Conservation (phyloP, 2,888 invertebrate species). For the Eutolmus rufibarbis region DNA sequence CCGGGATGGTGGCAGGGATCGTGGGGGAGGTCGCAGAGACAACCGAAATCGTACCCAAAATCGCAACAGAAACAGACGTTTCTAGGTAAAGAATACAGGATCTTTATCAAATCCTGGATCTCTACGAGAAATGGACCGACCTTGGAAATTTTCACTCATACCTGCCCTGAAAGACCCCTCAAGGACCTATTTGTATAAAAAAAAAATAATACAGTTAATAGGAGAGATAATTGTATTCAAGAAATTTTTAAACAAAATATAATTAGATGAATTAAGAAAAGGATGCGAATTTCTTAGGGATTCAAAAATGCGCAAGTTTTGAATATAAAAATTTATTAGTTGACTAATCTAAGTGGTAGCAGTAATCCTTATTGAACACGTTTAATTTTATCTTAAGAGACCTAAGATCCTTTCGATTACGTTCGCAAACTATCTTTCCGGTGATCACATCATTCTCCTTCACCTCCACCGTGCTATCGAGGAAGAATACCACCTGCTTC, state of each 20-base stretch:
- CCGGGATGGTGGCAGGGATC: background rate
- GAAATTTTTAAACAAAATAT: background rate
- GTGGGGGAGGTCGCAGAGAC: constrained; percentile 36
- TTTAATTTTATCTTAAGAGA: constrained; percentile 76
- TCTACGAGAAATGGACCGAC: background rate
- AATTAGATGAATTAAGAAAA: background rate
- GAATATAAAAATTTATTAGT: background rate
- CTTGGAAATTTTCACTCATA: background rate
- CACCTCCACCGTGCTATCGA: constrained; percentile 76
- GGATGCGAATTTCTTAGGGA: background rate
- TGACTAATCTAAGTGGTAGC: constrained; percentile 70
- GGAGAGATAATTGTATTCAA: background rate
- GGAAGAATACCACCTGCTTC: constrained; percentile 83
- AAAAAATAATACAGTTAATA: background rate
- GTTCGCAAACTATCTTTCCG: constrained; percentile 77
- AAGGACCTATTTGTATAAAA: background rate
- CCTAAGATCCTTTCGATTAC: constrained; percentile 77
- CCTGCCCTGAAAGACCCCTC: background rate
- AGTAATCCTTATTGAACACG: constrained; percentile 69
- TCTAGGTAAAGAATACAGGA: background rate
- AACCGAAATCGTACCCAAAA: constrained; percentile 41
- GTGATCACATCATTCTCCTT: constrained; percentile 70
- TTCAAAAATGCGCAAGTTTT: background rate
- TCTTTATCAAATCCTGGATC: background rate
- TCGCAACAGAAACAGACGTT: constrained; percentile 48